phyloP scores from a whole-genome alignment of 2,113 vertebrate genomes.

The Machaerirhynchus nigripectus region DNA sequence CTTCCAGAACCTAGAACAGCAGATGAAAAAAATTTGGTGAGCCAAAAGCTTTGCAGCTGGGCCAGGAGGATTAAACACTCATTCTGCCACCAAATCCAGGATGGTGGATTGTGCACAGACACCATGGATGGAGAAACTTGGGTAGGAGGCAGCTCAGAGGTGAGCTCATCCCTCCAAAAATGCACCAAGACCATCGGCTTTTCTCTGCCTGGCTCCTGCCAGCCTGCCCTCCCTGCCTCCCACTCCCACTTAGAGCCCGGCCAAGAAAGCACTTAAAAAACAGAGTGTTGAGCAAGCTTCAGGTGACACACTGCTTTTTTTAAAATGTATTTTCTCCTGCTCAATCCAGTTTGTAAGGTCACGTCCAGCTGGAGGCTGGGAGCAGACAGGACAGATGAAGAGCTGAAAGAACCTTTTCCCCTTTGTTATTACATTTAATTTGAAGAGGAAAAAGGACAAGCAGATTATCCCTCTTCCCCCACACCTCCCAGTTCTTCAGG shows the following conservation, averaged over 20 bases:
- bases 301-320: not conserved
- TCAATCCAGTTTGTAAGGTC: not conserved
- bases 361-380: not conserved
- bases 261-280: not conserved
- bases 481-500: not conserved
- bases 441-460: not conserved
- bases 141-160: not conserved
- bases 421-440: not conserved
- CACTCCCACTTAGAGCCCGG: not conserved
- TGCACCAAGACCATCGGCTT: rapidly evolving
- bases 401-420: not conserved
- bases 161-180: not conserved
- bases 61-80: not conserved
- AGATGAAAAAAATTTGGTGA: rapidly evolving
- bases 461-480: not conserved
- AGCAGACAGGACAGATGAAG: not conserved
- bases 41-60: not conserved
- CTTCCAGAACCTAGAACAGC: not conserved
- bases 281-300: not conserved
- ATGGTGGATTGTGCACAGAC: not conserved
- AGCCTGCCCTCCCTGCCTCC: not conserved
- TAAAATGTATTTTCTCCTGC: not conserved
- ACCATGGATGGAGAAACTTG: not conserved
- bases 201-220: not conserved
- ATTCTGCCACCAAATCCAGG: not conserved